Evolutionary conservation across 1,140 invertebrate species (phyloP).

Genomic region (Aleiodes sp.): DNA sequence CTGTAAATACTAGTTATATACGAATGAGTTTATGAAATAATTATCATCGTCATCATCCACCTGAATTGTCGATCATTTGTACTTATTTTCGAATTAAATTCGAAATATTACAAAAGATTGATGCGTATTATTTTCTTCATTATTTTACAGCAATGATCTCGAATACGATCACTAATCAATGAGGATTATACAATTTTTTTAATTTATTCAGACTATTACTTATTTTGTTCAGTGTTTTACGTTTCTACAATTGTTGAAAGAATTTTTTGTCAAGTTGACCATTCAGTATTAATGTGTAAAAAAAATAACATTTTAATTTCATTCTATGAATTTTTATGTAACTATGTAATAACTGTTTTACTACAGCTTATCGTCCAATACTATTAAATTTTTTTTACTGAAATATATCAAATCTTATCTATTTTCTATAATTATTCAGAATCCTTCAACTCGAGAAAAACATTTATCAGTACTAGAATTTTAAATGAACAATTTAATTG

Average conservation of each 20-base stretch:
- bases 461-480: too few relatives aligned
- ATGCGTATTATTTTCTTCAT: slow-evolving; percentile 6
- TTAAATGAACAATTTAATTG: too few relatives aligned
- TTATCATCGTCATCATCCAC: not conserved
- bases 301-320: not conserved
- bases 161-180: too few relatives aligned
- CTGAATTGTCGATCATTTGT: not conserved
- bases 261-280: slow-evolving; percentile 1
- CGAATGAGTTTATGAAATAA: not conserved
- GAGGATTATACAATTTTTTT: not conserved
- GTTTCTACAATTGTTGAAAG: not conserved
- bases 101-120: not conserved
- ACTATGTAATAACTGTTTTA: not conserved
- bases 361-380: not conserved
- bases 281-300: slow-evolving; percentile 31
- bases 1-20: slow-evolving; percentile 30
- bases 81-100: slow-evolving; percentile 2
- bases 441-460: too few relatives aligned
- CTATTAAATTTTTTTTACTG: slow-evolving; percentile 21
- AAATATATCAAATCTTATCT: too few relatives aligned
- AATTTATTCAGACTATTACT: slow-evolving; percentile 4
- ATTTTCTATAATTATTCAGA: not conserved
- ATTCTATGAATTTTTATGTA: not conserved
- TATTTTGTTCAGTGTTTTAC: slow-evolving; percentile 2
- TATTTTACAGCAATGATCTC: too few relatives aligned